Base-by-base conservation (phyloP, 2,888 invertebrate species). In the Diarsia rubi region DNA sequence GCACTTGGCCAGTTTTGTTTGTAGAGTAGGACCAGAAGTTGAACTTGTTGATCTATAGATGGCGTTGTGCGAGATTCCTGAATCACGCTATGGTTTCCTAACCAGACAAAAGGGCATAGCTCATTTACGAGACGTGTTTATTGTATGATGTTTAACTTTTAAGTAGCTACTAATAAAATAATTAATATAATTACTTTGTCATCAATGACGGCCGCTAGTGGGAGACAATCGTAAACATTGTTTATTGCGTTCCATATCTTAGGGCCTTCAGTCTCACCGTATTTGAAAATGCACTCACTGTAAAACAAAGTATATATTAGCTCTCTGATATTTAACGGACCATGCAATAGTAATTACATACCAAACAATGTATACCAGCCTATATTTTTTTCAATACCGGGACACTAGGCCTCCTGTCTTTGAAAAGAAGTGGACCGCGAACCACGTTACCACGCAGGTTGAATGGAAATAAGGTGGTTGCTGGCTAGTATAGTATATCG, bases 141-240 rank as follows among this genome's bases (percentile, higher is more conserved):
- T 19, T 37, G 4, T 42, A 68, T 57, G 21, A 21, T 44, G 5
- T 42, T 31, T n/a, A n/a, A n/a, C n/a, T n/a, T n/a, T n/a, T n/a
- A n/a, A n/a, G n/a, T n/a, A n/a, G n/a, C n/a, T n/a, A n/a, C n/a
- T n/a, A n/a, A n/a, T n/a, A n/a, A n/a, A 57, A 57, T 6, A 57
- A 57, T 27, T 8, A 60, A 42, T n/a, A 62, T 21, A 62, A 14
- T 62, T 42, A 81, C 97, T 95, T 97, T 97, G 49, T 97, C 97
- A 91, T 98, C 98, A n/a, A 98, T 97, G 14, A 97, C 96, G 2
- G 98, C 98, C 21, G 98, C 98, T 44, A 98, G 88, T 0, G 98
- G 98, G 96, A 98, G 96, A 16, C 93, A 95, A 92, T 98, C 98
- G 90, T 98, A 98, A 37, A 97, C 97, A 42, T 96, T 94, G 91